Conservation (phyloP, 2,113 vertebrate genomes). For the Acrocephalus kingi region DNA sequence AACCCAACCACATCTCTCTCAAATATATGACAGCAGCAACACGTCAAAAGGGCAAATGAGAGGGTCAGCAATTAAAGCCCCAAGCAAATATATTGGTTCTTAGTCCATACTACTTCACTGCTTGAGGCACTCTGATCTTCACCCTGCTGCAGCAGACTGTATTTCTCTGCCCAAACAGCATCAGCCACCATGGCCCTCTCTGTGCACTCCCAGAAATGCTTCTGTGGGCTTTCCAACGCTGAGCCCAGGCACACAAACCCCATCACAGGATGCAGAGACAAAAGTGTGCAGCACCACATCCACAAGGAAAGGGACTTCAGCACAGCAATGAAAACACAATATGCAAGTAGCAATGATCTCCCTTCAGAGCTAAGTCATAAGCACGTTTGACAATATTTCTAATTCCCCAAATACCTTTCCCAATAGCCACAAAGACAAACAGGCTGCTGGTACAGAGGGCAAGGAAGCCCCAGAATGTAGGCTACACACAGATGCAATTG, state of each 20-base stretch:
- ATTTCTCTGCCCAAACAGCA: not conserved
- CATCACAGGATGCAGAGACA: not conserved
- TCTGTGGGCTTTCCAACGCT: not conserved
- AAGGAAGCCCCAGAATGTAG: not conserved
- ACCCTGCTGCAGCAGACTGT: not conserved
- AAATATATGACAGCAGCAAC: not conserved
- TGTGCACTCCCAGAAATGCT: not conserved
- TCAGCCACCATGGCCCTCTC: rapidly evolving
- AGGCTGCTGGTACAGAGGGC: not conserved
- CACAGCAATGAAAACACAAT: not conserved
- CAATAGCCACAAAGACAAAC: not conserved
- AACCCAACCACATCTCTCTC: not conserved
- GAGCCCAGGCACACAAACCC: not conserved
- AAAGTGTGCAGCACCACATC: not conserved
- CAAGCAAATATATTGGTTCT: not conserved
- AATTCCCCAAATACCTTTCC: not conserved
- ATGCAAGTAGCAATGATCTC: not conserved
- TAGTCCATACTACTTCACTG: not conserved
- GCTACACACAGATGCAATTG: not conserved
- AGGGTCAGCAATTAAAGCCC: not conserved
- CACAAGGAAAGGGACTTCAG: not conserved
- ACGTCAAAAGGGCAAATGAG: not conserved
- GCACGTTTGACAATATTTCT: not conserved
- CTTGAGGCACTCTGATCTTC: not conserved
- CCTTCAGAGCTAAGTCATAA: not conserved